Evolutionary conservation across 2,113 vertebrate species (phyloP), one percentile per base, ranked within the genome.

Genomic region (Aepyceros melampus): DNA sequence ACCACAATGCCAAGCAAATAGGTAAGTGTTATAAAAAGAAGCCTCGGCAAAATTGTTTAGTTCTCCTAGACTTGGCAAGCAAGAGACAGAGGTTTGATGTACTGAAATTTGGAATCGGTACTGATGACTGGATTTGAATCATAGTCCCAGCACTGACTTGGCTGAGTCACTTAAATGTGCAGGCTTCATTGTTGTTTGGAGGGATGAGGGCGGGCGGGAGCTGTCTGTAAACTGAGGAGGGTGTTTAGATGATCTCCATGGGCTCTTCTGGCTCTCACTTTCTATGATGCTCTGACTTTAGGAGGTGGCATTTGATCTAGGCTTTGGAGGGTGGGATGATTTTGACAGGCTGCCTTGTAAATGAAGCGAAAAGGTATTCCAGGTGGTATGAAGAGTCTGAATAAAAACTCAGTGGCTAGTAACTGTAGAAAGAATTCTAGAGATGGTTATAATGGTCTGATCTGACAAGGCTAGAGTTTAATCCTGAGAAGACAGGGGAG

Each of bases 241-340:
- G 86, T 95, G 94, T 97, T 95, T 79, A 76, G 49, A 88, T 71
- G 55, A 79, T 91, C 97, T 97, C 97, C 82, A 11, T 0, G n/a
- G 94, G 43, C 60, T 91, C 76, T 49, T 64, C 78, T 97, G 97
- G 93, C 96, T 95, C 95, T 97, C 95, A 79, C 93, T 93, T 89
- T 78, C 81, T 78, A 25, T 64, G 97, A 84, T 43, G 74, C 92
- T 96, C 60, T 93, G 98, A 95, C 93, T 98, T 98, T 95, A 98
- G 96, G 94, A 97, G 97, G 97, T 98, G 95, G 86, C 86, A 74
- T 96, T 96, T 97, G 97, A 97, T 98, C 86, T 93, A 94, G 85
- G 78, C 67, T 97, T 79, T 47, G 78, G 88, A 96, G 95, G 83
- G 89, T 87, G 86, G 85, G 95, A 91, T 97, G 91, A 89, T 96